These are phyloP conservation scores for Luehdorfia chinensis DNA, from an alignment of 1,140 invertebrate species.

Conservation along the genomic window DNA sequence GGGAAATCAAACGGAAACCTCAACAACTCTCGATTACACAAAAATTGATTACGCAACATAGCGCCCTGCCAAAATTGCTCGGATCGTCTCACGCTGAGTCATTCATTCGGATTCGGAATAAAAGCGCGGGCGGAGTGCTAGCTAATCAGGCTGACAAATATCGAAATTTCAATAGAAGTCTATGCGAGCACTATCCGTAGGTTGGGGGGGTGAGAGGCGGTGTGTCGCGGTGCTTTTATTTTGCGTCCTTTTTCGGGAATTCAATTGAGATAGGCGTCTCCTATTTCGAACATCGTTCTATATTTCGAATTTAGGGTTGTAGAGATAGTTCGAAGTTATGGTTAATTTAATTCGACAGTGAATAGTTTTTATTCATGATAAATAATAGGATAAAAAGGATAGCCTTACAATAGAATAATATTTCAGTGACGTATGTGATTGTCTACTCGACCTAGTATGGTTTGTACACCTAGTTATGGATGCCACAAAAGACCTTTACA, in stretches of 20 bases:
- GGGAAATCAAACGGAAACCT: no score
- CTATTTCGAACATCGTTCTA: conserved; percentile 44
- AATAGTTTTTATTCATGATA: no score
- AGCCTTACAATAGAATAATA: neutral
- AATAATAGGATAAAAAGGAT: no score
- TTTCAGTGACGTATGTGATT: neutral
- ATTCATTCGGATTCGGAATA: conserved; percentile 45
- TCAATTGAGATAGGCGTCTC: conserved; percentile 54
- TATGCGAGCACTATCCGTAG: conserved; percentile 43
- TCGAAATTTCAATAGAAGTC: conserved; percentile 56
- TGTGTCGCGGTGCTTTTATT: conserved; percentile 44
- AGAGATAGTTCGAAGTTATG: neutral
- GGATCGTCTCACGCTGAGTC: conserved; percentile 49
- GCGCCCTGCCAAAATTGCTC: conserved; percentile 29
- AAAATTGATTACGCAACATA: conserved; percentile 23
- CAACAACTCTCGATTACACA: conserved; percentile 22
- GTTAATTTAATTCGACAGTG: no score
- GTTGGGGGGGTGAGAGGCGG: conserved; percentile 35
- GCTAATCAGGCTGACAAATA: conserved; percentile 70
- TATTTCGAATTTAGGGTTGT: conserved; percentile 54
- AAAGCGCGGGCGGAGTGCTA: conserved; percentile 31
- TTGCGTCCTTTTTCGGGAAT: conserved; percentile 47
- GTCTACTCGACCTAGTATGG: no score
- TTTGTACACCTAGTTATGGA: no score
- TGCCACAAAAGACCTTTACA: no score